phyloP scores from a whole-genome alignment of 2,888 invertebrate species.

The Alviniconcha strummeri region DNA sequence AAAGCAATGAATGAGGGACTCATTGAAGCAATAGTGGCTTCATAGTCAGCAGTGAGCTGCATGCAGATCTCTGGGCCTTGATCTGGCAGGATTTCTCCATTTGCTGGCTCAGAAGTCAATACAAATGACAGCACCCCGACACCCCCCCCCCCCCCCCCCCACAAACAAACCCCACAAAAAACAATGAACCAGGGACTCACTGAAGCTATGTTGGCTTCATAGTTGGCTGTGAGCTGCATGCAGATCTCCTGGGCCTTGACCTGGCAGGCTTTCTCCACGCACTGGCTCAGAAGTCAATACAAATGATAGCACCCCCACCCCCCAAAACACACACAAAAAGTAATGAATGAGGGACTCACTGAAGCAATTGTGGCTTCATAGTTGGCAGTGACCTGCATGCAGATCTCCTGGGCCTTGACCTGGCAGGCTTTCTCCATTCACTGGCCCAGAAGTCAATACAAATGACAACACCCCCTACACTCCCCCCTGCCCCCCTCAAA shows the following conservation, averaged over 20 bases:
- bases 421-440: constrained; percentile 56
- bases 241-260: constrained; percentile 71
- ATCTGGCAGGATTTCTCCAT: constrained; percentile 71
- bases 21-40: constrained; percentile 62
- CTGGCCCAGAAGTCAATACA: not conserved
- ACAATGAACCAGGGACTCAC: constrained; percentile 50
- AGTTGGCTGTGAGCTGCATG: constrained; percentile 65
- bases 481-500: no score
- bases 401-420: constrained; percentile 70
- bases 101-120: no score
- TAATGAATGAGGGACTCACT: constrained; percentile 47
- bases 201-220: constrained; percentile 62
- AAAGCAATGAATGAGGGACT: no score
- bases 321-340: not conserved
- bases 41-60: constrained; percentile 68
- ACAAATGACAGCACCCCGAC: no score
- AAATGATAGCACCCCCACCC: no score
- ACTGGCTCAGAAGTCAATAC: not conserved
- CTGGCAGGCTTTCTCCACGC: constrained; percentile 56
- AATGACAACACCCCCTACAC: no score
- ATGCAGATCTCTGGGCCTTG: constrained; percentile 71
- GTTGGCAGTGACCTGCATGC: constrained; percentile 65
- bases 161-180: no score
- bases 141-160: no score
- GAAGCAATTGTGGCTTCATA: constrained; percentile 65